A percentile compares a stretch with the other conserved stretches of the same genome.
Evolutionary conservation across 2,797 vertebrate species (phyloP).

Genomic region (Steatocranus sp.): DNA sequence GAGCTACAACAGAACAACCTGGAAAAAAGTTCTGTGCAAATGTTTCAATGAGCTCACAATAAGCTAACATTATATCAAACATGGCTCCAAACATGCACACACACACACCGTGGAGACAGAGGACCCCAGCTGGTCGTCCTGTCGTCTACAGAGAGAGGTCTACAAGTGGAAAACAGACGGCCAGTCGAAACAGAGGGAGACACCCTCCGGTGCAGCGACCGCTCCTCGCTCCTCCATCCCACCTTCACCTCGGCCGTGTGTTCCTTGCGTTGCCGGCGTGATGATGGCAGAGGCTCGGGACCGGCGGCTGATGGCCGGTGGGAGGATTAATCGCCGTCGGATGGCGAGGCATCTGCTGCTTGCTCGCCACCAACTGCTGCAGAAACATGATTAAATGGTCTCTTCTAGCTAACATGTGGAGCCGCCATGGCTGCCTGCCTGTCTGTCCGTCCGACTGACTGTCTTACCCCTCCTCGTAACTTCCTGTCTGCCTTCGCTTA

Average conservation of each 20-base stretch:
- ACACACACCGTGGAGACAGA: background rate
- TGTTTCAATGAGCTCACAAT: background rate
- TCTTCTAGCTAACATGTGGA: constrained; percentile 51
- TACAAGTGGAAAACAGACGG: constrained; percentile 41
- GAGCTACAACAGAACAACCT: background rate
- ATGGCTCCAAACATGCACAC: background rate
- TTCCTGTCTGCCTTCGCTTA: background rate
- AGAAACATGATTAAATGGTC: constrained; percentile 65
- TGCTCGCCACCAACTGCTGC: constrained; percentile 69
- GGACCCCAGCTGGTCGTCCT: constrained; percentile 22
- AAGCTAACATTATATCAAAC: background rate
- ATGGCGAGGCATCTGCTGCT: constrained; percentile 72
- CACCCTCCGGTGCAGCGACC: constrained; percentile 23
- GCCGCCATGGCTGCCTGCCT: background rate
- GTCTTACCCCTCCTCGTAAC: background rate
- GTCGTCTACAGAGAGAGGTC: background rate
- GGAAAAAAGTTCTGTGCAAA: background rate
- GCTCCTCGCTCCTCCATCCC: constrained; percentile 20
- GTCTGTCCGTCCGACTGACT: background rate
- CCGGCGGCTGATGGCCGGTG: constrained; percentile 23
- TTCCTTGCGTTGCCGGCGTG: constrained; percentile 2
- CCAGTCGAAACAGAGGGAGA: constrained; percentile 23
- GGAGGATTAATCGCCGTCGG: constrained; percentile 71
- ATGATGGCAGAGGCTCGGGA: constrained; percentile 10
- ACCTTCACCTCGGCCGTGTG: constrained; percentile 48